A percentile compares a stretch with the other conserved stretches of the same genome.
Evolutionary conservation across 2,888 invertebrate species (phyloP).

Genomic region (Pyrocoelia pectoralis): DNA sequence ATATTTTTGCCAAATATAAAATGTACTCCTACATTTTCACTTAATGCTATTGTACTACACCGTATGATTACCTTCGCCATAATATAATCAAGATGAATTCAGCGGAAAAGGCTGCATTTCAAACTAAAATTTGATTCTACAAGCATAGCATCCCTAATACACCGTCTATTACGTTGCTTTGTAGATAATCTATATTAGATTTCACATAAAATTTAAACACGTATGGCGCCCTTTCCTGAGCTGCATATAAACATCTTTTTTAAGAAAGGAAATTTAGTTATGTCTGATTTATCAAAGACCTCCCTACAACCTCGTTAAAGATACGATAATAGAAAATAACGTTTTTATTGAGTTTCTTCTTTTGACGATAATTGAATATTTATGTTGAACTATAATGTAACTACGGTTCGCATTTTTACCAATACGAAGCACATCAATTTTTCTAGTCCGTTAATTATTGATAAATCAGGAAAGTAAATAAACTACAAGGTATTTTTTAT

Average conservation of each 20-base stretch:
- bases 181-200: constrained; percentile 28
- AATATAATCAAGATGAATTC: not conserved
- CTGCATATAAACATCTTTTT: constrained; percentile 17
- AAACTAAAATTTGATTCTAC: constrained; percentile 17
- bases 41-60: too few species aligned
- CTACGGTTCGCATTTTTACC: too few species aligned
- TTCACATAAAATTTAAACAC: constrained; percentile 29
- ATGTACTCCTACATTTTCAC: too few species aligned
- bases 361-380: too few species aligned
- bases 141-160: constrained; percentile 18
- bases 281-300: constrained; percentile 11
- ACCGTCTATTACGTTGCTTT: constrained; percentile 21
- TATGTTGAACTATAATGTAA: too few species aligned
- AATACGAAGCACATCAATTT: too few species aligned
- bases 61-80: not conserved
- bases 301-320: not conserved
- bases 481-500: too few species aligned
- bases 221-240: constrained; percentile 13
- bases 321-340: not conserved
- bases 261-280: constrained; percentile 12
- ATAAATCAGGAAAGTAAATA: too few species aligned
- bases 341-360: not conserved
- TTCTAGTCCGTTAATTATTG: too few species aligned
- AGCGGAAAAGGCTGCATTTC: constrained; percentile 1
- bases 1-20: too few species aligned